Evolutionary conservation across 2,113 vertebrate genomes (phyloP), one percentile per base, ranked within the genome.

Genomic region (Grammatotria lemairii): DNA sequence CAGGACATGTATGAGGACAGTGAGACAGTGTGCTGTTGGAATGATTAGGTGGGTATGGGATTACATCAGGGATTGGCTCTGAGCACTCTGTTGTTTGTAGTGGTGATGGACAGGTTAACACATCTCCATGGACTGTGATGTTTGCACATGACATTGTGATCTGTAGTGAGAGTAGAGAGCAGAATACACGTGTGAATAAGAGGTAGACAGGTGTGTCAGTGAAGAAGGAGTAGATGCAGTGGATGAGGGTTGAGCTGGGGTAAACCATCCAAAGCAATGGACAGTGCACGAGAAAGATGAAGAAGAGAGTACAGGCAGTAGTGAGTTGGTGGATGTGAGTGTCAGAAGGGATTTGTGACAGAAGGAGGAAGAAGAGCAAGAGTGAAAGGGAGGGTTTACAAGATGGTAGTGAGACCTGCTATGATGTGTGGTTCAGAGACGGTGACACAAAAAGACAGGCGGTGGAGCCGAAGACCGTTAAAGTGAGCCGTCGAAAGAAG

Each of bases 391-490:
- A 40, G 11, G 2, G 7, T 40, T 68, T 68, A 68, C 63, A 68
- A 68, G 63, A 68, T 40, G 63, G 63, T 40, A 68, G 35, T 40
- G 63, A 40, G 35, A 68, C 35, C 63, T 68, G 63, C 12, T 68
- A 6, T 21, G 63, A 68, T 40, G 35, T 68, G 5, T 68, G 63
- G n/a, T 68, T 68, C 12, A 23, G 63, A 68, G 63, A 68, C 0
- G 3, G 33, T 40, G 19, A 68, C 19, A 68, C 35, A 68, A 68
- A 68, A 68, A 68, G 19, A 40, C 19, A 21, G 63, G 63, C 7
- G 35, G 35, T 68, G 35, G 63, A 68, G 33, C 60, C 0, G 33
- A 38, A 65, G 35, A 65, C 19, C 1, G 6, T 38, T 38, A 38
- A 65, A 45, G 68, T 16, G 14, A 73, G 21, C 13, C 9, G 21